A percentile compares a stretch with the other conserved stretches of the same genome.
Evolutionary conservation across 2,113 vertebrate genomes (phyloP).

Genomic region (Trinectes maculatus): DNA sequence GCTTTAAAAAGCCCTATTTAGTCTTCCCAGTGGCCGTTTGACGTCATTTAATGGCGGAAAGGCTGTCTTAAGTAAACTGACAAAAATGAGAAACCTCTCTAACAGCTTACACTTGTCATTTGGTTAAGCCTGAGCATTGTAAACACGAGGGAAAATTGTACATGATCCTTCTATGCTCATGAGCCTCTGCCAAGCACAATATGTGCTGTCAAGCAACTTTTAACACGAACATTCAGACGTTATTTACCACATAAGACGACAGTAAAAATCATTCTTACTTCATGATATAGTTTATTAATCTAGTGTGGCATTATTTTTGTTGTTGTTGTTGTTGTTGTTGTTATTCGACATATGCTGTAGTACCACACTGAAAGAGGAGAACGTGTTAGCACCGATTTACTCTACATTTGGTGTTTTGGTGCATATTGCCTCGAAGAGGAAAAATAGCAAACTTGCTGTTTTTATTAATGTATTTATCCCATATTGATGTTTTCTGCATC

Average conservation of each 20-base stretch:
- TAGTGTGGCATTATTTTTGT: too few relatives aligned
- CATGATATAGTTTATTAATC: neutral
- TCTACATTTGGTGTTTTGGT: constrained; percentile 1
- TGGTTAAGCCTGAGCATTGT: constrained; percentile 64
- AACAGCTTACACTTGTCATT: constrained; percentile 76
- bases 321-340: too few relatives aligned
- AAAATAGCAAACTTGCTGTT: constrained; percentile 9
- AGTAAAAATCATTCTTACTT: constrained; percentile 23
- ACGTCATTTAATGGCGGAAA: constrained; percentile 77
- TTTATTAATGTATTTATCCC: constrained; percentile 1
- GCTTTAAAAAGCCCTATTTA: constrained; percentile 73
- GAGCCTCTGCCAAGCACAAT: constrained; percentile 17
- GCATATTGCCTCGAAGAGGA: neutral
- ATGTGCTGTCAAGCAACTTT: constrained; percentile 29
- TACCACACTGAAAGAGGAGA: neutral
- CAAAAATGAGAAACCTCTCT: constrained; percentile 70
- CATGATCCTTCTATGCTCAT: constrained; percentile 33
- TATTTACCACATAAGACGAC: constrained; percentile 15
- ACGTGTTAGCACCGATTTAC: neutral
- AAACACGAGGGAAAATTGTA: constrained; percentile 58
- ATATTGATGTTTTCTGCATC: constrained; percentile 25
- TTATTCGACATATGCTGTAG: constrained; percentile 26
- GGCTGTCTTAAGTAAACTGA: constrained; percentile 75
- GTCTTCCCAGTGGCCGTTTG: constrained; percentile 69
- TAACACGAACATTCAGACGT: constrained; percentile 5